Conservation (phyloP, 2,113 vertebrate genomes). For the Cavia aperea region DNA sequence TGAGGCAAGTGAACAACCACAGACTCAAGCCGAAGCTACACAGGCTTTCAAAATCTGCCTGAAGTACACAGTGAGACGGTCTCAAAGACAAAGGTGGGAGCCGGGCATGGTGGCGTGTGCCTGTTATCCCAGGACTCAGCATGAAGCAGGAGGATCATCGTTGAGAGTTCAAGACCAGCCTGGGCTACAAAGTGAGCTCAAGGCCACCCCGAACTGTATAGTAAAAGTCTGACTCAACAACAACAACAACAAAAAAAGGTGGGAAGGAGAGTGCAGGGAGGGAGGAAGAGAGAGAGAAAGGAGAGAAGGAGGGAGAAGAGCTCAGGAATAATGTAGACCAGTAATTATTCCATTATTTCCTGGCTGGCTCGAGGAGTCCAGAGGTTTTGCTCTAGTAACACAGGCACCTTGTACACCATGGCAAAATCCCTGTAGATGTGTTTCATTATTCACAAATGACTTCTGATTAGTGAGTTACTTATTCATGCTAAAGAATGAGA, state of each 20-base stretch:
- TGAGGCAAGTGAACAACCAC: background rate
- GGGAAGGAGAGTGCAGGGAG: background rate
- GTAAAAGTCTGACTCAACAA: too few species aligned
- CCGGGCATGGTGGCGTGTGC: too few species aligned
- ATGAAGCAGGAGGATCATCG: too few species aligned
- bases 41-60: background rate
- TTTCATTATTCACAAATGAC: background rate
- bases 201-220: too few species aligned
- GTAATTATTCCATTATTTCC: too few species aligned
- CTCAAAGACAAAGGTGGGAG: background rate
- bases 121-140: too few species aligned
- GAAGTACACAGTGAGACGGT: background rate
- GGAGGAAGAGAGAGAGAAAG: background rate
- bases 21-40: background rate
- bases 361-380: too few species aligned
- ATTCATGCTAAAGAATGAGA: background rate
- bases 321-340: background rate
- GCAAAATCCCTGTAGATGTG: background rate
- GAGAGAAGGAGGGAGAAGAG: background rate
- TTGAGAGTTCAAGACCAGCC: too few species aligned
- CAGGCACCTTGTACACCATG: too few species aligned
- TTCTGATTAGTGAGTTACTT: background rate
- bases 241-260: too few species aligned
- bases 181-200: too few species aligned
- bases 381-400: background rate